A percentile compares a stretch with the other conserved stretches of the same genome.
These are phyloP conservation scores for Steatocranus sp. DNA, from an alignment of 2,797 vertebrate species.

Conservation along the genomic window DNA sequence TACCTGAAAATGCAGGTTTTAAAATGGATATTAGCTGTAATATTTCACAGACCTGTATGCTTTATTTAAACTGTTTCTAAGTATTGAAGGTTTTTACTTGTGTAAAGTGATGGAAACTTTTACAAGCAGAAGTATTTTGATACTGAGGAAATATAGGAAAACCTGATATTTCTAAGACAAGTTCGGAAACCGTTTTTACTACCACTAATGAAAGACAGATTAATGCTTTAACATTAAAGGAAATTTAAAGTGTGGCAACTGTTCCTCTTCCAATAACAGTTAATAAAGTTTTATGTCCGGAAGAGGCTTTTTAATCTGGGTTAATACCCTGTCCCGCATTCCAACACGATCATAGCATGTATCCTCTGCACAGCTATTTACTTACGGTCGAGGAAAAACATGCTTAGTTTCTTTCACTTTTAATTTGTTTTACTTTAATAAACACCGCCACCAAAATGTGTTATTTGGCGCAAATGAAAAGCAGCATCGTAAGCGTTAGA, in stretches of 20 bases:
- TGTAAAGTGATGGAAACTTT: neutral
- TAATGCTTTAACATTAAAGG: neutral
- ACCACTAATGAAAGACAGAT: neutral
- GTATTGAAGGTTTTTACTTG: neutral
- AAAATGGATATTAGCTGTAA: neutral
- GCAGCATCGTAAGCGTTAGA: accelerated
- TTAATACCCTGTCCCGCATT: neutral
- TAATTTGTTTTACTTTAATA: neutral
- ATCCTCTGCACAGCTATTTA: neutral
- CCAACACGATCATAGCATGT: neutral
- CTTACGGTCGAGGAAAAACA: neutral
- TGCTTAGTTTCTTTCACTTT: neutral
- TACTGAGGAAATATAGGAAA: neutral
- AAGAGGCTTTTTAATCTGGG: neutral
- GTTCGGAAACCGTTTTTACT: neutral
- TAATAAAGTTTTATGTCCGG: neutral
- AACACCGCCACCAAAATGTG: neutral
- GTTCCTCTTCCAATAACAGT: neutral
- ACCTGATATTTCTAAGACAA: neutral
- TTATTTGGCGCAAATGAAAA: accelerated
- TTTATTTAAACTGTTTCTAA: neutral
- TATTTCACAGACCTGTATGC: neutral
- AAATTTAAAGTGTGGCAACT: neutral
- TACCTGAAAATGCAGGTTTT: neutral
- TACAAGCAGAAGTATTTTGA: neutral